phyloP scores from a whole-genome alignment of 2,888 invertebrate species.

The Mactromeris polynyma region DNA sequence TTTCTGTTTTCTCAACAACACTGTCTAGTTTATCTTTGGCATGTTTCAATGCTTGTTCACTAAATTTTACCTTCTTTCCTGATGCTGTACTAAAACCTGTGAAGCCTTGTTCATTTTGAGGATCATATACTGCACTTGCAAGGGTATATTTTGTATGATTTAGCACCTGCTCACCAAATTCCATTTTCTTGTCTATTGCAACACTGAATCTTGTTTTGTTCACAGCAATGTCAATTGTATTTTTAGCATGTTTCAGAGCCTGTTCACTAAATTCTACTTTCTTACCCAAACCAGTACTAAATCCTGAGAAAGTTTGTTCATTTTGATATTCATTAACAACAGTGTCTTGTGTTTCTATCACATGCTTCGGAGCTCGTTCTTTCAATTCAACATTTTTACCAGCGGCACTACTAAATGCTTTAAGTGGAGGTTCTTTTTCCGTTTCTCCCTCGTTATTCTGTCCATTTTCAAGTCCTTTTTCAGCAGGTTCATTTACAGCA shows the following conservation, averaged over 20 bases:
- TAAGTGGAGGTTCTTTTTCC: not conserved
- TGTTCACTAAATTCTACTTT: constrained; percentile 42
- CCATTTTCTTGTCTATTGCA: constrained; percentile 55
- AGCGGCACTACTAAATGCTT: constrained; percentile 49
- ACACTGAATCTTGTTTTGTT: constrained; percentile 45
- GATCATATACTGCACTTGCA: not conserved
- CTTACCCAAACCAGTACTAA: constrained; percentile 61
- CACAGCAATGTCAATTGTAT: not conserved
- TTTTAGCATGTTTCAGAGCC: constrained; percentile 49
- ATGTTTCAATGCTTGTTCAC: constrained; percentile 46
- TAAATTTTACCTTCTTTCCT: constrained; percentile 44
- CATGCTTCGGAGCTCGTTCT: constrained; percentile 53
- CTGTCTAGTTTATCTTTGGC: constrained; percentile 22
- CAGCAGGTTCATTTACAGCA: not conserved
- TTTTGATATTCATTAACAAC: not conserved
- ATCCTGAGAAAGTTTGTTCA: not conserved
- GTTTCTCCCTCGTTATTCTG: not conserved
- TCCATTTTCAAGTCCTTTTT: not conserved
- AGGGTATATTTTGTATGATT: constrained; percentile 37
- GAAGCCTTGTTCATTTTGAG: not conserved
- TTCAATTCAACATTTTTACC: constrained; percentile 47
- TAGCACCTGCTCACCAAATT: constrained; percentile 52
- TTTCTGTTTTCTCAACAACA: not conserved
- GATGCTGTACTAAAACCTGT: constrained; percentile 57
- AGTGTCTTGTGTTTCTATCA: constrained; percentile 1